phyloP scores from a whole-genome alignment of 2,888 invertebrate species.

The Cryptops parisi region DNA sequence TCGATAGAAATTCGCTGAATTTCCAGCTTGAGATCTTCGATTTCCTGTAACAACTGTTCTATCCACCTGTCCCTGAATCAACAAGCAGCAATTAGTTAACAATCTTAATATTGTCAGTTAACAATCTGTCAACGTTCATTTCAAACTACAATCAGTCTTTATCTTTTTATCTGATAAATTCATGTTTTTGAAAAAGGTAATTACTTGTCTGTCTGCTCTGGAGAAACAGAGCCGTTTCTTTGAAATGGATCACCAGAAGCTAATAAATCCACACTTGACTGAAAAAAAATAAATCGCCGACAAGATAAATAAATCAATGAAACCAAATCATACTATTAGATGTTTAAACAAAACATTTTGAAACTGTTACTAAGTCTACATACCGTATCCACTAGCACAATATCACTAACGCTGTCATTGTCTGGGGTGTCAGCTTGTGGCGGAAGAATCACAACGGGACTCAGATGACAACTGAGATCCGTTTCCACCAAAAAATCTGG shows the following conservation, averaged over 20 bases:
- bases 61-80: conserved; percentile 52
- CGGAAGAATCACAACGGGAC: conserved; percentile 72
- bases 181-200: neutral
- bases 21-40: conserved; percentile 45
- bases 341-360: neutral
- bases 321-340: neutral
- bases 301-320: neutral
- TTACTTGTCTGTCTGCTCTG: conserved; percentile 29
- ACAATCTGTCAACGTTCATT: too few species aligned
- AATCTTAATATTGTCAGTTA: neutral
- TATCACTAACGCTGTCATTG: conserved; percentile 37
- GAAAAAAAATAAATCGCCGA: neutral
- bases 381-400: conserved; percentile 34
- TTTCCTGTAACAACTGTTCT: conserved; percentile 46
- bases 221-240: conserved; percentile 37
- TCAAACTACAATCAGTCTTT: too few species aligned
- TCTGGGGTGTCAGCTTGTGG: conserved; percentile 43
- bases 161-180: too few species aligned
- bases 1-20: conserved; percentile 48
- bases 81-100: neutral
- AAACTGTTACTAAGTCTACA: too few species aligned
- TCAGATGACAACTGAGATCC: conserved; percentile 82
- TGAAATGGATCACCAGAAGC: conserved; percentile 22
- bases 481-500: conserved; percentile 90
- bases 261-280: neutral